Percentiles rank a stretch among this genome's conserved stretches.
These are phyloP conservation scores for Platalea minor DNA, from an alignment of 2,797 vertebrate genomes.

Conservation along the genomic window DNA sequence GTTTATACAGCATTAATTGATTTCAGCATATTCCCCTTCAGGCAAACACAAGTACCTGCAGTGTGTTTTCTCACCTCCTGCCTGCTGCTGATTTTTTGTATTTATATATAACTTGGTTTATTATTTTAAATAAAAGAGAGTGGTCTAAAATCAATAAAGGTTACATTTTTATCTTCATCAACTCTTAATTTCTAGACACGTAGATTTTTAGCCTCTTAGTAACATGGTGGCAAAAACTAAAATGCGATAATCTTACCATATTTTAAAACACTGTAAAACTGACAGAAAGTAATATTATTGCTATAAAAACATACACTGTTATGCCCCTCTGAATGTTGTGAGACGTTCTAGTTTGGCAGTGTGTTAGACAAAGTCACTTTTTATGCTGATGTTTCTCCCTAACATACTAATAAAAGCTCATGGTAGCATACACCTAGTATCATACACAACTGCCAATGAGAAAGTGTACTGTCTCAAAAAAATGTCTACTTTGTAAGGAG, in stretches of 20 bases:
- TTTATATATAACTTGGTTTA: not conserved
- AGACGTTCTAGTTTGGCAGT: not conserved
- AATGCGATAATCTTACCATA: not conserved
- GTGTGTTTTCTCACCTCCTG: not conserved
- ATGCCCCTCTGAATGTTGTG: not conserved
- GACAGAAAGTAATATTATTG: not conserved
- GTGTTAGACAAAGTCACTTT: not conserved
- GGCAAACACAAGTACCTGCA: not conserved
- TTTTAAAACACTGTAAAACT: not conserved
- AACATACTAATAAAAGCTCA: not conserved
- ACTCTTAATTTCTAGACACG: not conserved
- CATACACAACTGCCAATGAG: not conserved
- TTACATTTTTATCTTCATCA: not conserved
- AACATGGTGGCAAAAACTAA: not conserved
- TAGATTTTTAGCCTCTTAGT: not conserved
- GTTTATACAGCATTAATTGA: not conserved
- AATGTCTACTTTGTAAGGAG: not conserved
- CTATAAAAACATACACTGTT: not conserved
- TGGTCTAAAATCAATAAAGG: not conserved
- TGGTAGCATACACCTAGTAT: not conserved
- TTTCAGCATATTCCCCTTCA: not conserved
- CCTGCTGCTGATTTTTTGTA: not conserved
- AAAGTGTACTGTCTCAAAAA: not conserved
- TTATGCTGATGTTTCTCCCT: not conserved
- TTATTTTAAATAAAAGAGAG: slow-evolving; percentile 20